Conservation (phyloP, 1,140 invertebrate genomes). For the Laodelphax striatellus region DNA sequence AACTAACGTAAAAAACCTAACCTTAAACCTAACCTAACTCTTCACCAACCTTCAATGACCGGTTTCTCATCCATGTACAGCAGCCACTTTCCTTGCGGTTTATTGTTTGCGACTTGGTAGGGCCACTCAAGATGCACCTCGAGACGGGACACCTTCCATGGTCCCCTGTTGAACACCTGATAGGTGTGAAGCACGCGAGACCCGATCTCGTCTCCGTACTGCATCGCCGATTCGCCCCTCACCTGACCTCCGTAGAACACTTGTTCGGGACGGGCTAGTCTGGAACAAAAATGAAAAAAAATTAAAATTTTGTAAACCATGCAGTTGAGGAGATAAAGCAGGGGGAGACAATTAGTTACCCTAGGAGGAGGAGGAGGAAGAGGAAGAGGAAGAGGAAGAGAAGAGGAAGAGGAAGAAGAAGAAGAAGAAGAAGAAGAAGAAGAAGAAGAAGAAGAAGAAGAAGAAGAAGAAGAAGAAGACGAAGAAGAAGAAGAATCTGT, state of each 20-base stretch:
- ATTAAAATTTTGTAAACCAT: too few relatives aligned
- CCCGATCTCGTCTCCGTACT: slow-evolving; percentile 74
- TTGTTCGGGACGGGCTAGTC: slow-evolving; percentile 54
- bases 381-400: too few relatives aligned
- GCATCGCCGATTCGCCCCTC: slow-evolving; percentile 70
- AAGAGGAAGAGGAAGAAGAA: too few relatives aligned
- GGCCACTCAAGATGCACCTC: slow-evolving; percentile 83
- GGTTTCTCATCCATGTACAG: slow-evolving; percentile 77
- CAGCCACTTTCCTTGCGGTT: slow-evolving; percentile 73
- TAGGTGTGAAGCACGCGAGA: slow-evolving; percentile 74
- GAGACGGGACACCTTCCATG: slow-evolving; percentile 66
- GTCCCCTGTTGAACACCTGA: slow-evolving; percentile 76
- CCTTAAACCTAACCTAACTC: too few relatives aligned
- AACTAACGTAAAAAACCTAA: too few relatives aligned
- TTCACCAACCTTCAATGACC: slow-evolving; percentile 48
- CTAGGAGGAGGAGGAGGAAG: too few relatives aligned
- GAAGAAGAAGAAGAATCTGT: too few relatives aligned
- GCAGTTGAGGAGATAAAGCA: too few relatives aligned
- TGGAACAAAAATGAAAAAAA: slow-evolving; percentile 29
- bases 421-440: too few relatives aligned
- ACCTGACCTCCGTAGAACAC: slow-evolving; percentile 78
- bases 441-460: too few relatives aligned
- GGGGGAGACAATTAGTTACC: too few relatives aligned
- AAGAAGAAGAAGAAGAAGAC: too few relatives aligned
- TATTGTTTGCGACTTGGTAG: slow-evolving; percentile 69